phyloP scores from a whole-genome alignment of 2,888 invertebrate species.

The Agriopis aurantiaria region DNA sequence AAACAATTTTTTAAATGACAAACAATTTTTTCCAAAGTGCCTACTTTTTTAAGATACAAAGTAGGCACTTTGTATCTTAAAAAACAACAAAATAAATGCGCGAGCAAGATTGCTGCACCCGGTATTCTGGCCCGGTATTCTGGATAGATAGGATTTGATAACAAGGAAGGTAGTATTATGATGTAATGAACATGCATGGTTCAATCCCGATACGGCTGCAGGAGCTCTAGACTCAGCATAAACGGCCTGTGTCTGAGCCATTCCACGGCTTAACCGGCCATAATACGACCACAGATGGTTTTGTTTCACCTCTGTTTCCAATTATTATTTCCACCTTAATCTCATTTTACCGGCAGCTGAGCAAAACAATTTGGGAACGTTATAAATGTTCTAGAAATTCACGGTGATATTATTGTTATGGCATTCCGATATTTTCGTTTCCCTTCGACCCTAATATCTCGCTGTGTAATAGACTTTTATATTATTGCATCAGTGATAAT shows the following conservation, averaged over 20 bases:
- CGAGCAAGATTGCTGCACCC: too few species aligned
- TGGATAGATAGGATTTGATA: constrained; percentile 45
- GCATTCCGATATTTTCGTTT: constrained; percentile 13
- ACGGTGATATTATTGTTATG: constrained; percentile 23
- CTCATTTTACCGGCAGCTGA: constrained; percentile 63
- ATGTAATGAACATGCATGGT: constrained; percentile 15
- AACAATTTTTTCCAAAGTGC: too few species aligned
- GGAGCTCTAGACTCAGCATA: constrained; percentile 55
- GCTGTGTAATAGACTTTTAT: constrained; percentile 2
- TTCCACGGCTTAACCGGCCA: constrained; percentile 59
- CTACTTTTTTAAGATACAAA: too few species aligned
- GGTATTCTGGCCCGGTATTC: too few species aligned
- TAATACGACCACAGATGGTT: constrained; percentile 61
- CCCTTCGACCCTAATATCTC: constrained; percentile 10
- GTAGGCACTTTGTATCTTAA: too few species aligned
- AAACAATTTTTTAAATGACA: too few species aligned
- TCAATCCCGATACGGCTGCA: constrained; percentile 37
- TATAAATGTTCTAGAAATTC: constrained; percentile 48
- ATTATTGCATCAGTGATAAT: constrained; percentile 6
- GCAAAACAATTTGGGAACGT: constrained; percentile 56
- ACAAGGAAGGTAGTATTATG: constrained; percentile 4
- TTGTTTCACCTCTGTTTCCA: constrained; percentile 56
- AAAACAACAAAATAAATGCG: too few species aligned
- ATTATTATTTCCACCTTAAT: constrained; percentile 61
- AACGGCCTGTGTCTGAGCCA: constrained; percentile 58